phyloP scores from a whole-genome alignment of 2,113 vertebrate genomes.

The Oreochromis aureus region DNA sequence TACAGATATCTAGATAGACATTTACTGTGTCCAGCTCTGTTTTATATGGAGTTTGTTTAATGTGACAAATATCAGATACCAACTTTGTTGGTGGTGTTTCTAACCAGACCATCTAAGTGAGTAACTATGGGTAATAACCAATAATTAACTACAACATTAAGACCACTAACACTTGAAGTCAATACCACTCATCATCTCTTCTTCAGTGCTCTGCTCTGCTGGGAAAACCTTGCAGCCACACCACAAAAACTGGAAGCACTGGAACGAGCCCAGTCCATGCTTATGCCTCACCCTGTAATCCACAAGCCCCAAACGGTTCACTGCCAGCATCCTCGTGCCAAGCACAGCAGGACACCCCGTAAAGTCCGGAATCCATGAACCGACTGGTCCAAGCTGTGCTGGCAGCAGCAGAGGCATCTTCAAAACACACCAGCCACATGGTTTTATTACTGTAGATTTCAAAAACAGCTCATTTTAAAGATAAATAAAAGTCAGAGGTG shows the following conservation, averaged over 20 bases:
- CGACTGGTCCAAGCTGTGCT: neutral
- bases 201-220: neutral
- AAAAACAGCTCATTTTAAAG: neutral
- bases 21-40: neutral
- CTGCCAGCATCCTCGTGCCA: neutral
- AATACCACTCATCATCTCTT: neutral
- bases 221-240: neutral
- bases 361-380: neutral
- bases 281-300: neutral
- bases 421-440: neutral
- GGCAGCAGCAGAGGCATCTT: neutral
- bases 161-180: neutral
- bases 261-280: neutral
- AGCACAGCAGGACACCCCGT: neutral
- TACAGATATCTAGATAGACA: neutral
- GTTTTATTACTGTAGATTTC: neutral
- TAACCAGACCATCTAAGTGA: neutral
- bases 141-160: neutral
- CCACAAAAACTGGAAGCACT: neutral
- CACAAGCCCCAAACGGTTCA: neutral
- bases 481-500: neutral
- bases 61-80: neutral
- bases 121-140: rapidly evolving
- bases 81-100: rapidly evolving
- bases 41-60: neutral